phyloP scores from a whole-genome alignment of 2,113 vertebrate species.

The Damaliscus lunatus region DNA sequence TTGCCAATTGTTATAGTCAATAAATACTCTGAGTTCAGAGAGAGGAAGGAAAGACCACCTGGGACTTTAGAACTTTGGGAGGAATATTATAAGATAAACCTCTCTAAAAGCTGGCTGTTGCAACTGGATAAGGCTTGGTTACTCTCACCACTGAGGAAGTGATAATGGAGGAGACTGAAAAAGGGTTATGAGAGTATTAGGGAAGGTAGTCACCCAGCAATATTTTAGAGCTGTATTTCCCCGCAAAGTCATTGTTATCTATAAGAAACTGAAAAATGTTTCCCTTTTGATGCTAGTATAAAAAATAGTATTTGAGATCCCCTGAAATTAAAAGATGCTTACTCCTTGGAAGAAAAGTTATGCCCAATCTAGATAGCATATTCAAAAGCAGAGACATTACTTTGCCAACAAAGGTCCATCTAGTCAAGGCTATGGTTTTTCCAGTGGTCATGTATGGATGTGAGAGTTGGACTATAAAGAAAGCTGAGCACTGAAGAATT shows the following conservation, averaged over 20 bases:
- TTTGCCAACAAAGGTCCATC: no score
- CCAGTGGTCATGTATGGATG: no score
- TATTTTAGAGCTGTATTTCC: neutral
- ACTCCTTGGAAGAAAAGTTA: no score
- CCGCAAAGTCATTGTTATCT: neutral
- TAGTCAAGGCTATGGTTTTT: no score
- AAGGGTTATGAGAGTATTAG: neutral
- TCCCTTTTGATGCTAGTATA: neutral
- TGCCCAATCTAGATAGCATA: no score
- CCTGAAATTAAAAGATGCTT: no score
- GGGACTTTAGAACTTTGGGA: neutral
- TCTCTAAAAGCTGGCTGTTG: neutral
- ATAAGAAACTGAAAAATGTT: neutral
- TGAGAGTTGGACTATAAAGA: rapidly evolving
- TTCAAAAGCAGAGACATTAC: no score
- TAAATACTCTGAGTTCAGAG: neutral
- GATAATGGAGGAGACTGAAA: neutral
- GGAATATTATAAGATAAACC: neutral
- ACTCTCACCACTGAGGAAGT: neutral
- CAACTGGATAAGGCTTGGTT: neutral
- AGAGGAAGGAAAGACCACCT: neutral
- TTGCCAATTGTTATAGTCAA: neutral
- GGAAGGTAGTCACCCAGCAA: neutral
- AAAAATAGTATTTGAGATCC: neutral
- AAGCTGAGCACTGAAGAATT: rapidly evolving